Percentiles rank a stretch among this genome's conserved stretches.
Evolutionary conservation across 1,140 invertebrate species (phyloP).

Genomic region (Doryteuthis pealeii): DNA sequence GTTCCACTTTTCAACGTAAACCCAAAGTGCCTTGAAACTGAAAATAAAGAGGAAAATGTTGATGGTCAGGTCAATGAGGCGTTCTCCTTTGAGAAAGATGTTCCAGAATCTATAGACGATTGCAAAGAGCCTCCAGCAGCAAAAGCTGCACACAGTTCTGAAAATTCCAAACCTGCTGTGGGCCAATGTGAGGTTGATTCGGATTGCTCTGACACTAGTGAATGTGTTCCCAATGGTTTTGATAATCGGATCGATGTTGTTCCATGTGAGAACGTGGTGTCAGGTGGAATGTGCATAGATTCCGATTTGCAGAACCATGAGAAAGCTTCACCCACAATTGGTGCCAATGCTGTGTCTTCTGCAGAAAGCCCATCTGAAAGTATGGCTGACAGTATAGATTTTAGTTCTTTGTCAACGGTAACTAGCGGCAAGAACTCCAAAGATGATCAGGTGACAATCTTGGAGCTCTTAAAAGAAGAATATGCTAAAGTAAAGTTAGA

Average conservation of each 20-base stretch:
- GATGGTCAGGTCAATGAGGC: background rate
- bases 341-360: too few species aligned
- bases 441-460: constrained; percentile 38
- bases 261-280: too few species aligned
- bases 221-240: background rate
- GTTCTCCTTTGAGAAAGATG: background rate
- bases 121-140: too few species aligned
- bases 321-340: too few species aligned
- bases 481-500: constrained; percentile 32
- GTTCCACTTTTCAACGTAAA: background rate
- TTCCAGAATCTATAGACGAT: background rate
- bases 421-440: background rate
- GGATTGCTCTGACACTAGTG: background rate
- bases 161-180: background rate
- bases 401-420: background rate
- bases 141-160: background rate
- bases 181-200: background rate
- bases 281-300: too few species aligned
- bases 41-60: background rate
- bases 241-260: too few species aligned
- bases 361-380: background rate
- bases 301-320: too few species aligned
- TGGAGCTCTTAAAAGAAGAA: constrained; percentile 52
- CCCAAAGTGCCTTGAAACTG: background rate
- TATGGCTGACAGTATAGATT: background rate